Percentiles rank a stretch among this genome's conserved stretches.
phyloP scores from a whole-genome alignment of 2,113 vertebrate genomes.

The Alouatta palliata region DNA sequence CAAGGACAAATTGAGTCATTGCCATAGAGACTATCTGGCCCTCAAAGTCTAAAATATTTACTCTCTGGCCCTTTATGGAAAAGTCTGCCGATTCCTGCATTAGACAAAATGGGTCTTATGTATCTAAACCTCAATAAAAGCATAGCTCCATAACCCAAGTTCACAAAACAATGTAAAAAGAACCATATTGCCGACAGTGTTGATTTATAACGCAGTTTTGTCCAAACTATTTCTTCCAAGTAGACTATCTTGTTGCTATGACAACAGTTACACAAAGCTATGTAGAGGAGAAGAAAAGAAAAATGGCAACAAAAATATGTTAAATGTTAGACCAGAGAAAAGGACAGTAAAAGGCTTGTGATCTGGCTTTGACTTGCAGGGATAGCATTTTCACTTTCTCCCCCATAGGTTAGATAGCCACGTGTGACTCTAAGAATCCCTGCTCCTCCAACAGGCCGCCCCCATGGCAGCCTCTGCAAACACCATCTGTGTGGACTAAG shows the following conservation, averaged over 20 bases:
- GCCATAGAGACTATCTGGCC: background rate
- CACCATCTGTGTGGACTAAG: constrained; percentile 73
- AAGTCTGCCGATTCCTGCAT: background rate
- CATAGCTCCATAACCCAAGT: background rate
- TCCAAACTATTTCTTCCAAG: constrained; percentile 53
- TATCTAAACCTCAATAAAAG: background rate
- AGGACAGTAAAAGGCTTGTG: constrained; percentile 62
- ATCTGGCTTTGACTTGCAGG: constrained; percentile 35
- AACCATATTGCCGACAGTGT: background rate
- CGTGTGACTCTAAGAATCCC: background rate
- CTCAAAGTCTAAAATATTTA: constrained; percentile 27
- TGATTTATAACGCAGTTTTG: constrained; percentile 55
- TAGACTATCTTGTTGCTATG: constrained; percentile 72
- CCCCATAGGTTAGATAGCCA: constrained; percentile 30
- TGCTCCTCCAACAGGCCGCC: background rate
- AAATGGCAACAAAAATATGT: constrained; percentile 40
- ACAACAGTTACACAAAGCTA: constrained; percentile 70
- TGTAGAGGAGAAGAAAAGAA: constrained; percentile 23
- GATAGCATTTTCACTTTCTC: constrained; percentile 1
- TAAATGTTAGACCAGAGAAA: constrained; percentile 72
- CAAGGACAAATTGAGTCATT: background rate
- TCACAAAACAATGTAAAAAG: background rate
- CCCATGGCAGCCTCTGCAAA: constrained; percentile 34
- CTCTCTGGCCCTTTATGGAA: background rate
- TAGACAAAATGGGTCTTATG: background rate